Evolutionary conservation across 2,888 invertebrate genomes (phyloP), one percentile per base, ranked within the genome.

Genomic region (Hyposoter didymator): DNA sequence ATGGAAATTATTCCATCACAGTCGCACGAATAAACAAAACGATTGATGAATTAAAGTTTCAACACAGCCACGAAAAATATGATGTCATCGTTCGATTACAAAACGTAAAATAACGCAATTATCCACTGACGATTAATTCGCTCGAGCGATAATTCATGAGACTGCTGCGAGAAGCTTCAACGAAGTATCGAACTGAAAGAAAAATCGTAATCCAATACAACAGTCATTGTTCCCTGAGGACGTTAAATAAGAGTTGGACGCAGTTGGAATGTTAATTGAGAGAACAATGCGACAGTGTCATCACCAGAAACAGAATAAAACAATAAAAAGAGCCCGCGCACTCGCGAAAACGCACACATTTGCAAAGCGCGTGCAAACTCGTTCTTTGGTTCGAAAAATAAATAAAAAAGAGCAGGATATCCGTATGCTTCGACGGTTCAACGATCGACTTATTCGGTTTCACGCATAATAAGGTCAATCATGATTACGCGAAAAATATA

Each of bases 281-380:
- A 39, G 74, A 81, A 69, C 67, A 80, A 80, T 80, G 55, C 66
- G 12, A 79, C 35, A 35, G 73, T 55, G 80, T 55, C 43, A 80
- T 55, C 43, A 74, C 66, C 17, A 59, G 81, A 59, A 55, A 14
- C 19, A 22, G 22, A 45, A 32, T 64, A 59, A 74, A 67, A 28
- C 6, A 10, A 32, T 39, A 70, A 17, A 52, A 82, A 47, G 35
- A 32, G 14, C 19, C n/a, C 35, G 67, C 55, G 78, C 39, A 78
- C 49, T 49, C 49, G 52, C 19, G 14, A 52, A 52, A 22, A 55
- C 55, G 8, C 14, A 17, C 67, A 78, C 22, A 75, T 66, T 64
- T 8, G 47, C 49, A 45, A 59, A 3, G 17, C 35, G 28, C 35
- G 43, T 8, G 69, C 47, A 28, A 45, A 47, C 47, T 32, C 47